Percentiles rank a stretch among this genome's conserved stretches.
phyloP scores from a whole-genome alignment of 2,888 invertebrate species.

The Aphidius colemani region DNA sequence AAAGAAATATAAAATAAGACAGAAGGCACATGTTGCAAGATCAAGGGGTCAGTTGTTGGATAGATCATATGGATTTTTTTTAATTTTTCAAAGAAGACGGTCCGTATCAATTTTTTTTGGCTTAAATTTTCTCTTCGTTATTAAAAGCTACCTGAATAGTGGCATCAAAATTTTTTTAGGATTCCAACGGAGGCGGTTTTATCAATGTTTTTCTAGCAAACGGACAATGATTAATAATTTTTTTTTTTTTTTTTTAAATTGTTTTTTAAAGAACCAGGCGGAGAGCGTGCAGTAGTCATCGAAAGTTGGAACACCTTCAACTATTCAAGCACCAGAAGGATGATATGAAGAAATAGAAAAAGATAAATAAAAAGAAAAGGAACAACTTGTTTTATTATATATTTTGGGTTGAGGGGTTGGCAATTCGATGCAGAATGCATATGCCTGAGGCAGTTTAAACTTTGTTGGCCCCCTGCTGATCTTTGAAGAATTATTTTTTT shows the following conservation, averaged over 20 bases:
- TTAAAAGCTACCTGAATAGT: constrained; percentile 22
- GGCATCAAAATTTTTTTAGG: constrained; percentile 23
- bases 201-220: constrained; percentile 18
- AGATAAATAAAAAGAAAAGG: constrained; percentile 16
- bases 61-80: constrained; percentile 24
- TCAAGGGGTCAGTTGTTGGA: constrained; percentile 22
- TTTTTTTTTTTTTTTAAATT: constrained; percentile 2
- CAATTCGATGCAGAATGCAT: constrained; percentile 30
- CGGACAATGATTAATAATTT: constrained; percentile 33
- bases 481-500: constrained; percentile 17
- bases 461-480: constrained; percentile 41
- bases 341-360: background rate
- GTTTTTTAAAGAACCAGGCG: constrained; percentile 21
- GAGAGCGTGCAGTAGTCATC: constrained; percentile 20
- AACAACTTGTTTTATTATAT: constrained; percentile 41
- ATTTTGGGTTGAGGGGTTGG: no score
- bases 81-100: background rate
- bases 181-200: constrained; percentile 29
- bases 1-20: constrained; percentile 1
- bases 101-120: constrained; percentile 5
- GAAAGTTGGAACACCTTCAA: background rate
- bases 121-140: background rate
- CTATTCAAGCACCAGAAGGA: background rate
- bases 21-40: constrained; percentile 22
- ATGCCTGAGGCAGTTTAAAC: constrained; percentile 32